Evolutionary conservation across 2,888 invertebrate species (phyloP), one percentile per base, ranked within the genome.

Genomic region (Pseudoips prasinana): DNA sequence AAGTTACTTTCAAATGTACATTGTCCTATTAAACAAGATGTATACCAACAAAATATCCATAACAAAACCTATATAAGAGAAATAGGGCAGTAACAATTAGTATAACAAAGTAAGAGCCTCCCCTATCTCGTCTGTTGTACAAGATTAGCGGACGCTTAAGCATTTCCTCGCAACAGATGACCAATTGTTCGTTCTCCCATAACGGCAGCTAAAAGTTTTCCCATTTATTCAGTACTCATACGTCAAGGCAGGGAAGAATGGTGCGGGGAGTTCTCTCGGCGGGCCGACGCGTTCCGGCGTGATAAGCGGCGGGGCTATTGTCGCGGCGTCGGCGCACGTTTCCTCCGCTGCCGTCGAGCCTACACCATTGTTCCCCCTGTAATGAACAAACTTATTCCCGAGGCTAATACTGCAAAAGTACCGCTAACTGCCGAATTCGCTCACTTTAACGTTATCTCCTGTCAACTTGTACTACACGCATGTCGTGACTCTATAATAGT

Each of bases 371-470:
- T 86, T 87, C 79, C 58, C 74, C 56, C 59, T 65, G 80, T 88
- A 88, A 88, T 88, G 88, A 88, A 88, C 84, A 79, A 88, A 88
- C 86, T 88, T 88, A 83, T 82, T 85, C 81, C 74, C 69, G 67
- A 69, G 64, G 76, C 84, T 86, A 84, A 87, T 79, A 60, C 80
- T 67, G 73, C 73, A 73, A 78, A 67, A 72, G 69, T 72, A 63
- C 48, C 60, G 63, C 51, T 60, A 65, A 64, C 69, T 68, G 63
- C 85, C 84, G 66, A 88, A 88, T 83, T 83, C 76, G 46, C 67
- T 66, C 64, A 61, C 69, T 73, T 64, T 58, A 64, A 64, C 65
- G 67, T 80, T 86, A 84, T 84, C 84, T 75, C 42, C 75, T 83
- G 82, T 80, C 75, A 69, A 67, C 62, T 56, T 47, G 57, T 60